Evolutionary conservation across 2,797 vertebrate species (phyloP).

Genomic region (Pygocentrus nattereri): DNA sequence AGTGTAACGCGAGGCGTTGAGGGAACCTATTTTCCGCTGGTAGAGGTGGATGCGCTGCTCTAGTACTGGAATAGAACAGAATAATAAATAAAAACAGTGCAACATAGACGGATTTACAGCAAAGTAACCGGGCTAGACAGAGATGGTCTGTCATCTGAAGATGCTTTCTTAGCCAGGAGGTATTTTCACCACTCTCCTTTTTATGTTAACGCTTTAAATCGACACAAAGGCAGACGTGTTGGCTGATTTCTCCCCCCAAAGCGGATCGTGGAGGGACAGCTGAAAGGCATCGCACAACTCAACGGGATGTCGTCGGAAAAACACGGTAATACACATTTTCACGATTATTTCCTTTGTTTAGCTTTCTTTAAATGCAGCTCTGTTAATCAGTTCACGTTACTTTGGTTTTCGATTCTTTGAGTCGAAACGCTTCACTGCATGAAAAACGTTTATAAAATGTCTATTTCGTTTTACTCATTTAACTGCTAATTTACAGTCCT

Average conservation of each 20-base stretch:
- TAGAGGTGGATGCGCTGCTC: constrained; percentile 55
- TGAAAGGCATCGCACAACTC: constrained; percentile 54
- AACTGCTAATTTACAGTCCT: background rate
- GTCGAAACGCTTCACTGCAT: background rate
- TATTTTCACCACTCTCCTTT: constrained; percentile 61
- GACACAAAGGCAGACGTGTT: constrained; percentile 53
- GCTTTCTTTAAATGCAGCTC: background rate
- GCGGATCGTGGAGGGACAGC: constrained; percentile 49
- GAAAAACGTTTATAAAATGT: too few relatives aligned
- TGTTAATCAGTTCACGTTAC: background rate
- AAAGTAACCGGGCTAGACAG: constrained; percentile 7
- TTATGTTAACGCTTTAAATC: constrained; percentile 39
- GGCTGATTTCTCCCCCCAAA: constrained; percentile 51
- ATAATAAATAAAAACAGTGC: background rate
- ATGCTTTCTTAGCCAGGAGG: constrained; percentile 68
- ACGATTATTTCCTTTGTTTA: background rate
- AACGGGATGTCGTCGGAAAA: constrained; percentile 82
- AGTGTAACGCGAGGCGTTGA: constrained; percentile 74
- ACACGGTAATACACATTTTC: constrained; percentile 75
- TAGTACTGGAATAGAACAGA: constrained; percentile 8
- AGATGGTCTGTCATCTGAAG: constrained; percentile 36
- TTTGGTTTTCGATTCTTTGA: background rate
- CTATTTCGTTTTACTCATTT: background rate
- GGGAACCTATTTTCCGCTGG: constrained; percentile 67
- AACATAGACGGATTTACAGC: constrained; percentile 6